Evolutionary conservation across 2,888 invertebrate genomes (phyloP).

Genomic region (Stenodera caucasica): DNA sequence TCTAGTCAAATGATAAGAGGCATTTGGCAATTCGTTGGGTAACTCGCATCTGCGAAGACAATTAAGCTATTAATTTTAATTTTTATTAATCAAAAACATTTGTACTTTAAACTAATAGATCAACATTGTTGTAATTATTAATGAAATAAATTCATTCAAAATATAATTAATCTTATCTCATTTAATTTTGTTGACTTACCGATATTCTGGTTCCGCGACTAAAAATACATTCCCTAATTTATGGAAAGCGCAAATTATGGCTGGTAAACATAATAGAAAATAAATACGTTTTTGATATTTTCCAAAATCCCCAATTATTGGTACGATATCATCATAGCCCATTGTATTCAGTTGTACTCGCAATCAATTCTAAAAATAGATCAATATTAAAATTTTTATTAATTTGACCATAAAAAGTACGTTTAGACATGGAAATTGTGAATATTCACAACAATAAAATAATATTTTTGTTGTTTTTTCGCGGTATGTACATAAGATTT

Average conservation of each 20-base stretch:
- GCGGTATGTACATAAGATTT: too few relatives aligned
- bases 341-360: constrained; percentile 41
- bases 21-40: constrained; percentile 60
- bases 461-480: too few relatives aligned
- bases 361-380: constrained; percentile 1
- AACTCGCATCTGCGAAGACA: constrained; percentile 59
- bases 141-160: too few relatives aligned
- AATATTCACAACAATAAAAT: too few relatives aligned
- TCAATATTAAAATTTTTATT: background rate
- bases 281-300: constrained; percentile 68
- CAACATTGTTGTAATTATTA: too few relatives aligned
- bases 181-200: constrained; percentile 53
- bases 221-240: constrained; percentile 73
- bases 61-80: background rate
- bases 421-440: too few relatives aligned
- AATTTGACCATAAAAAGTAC: too few relatives aligned
- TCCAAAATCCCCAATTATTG: constrained; percentile 71
- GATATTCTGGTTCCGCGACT: constrained; percentile 66
- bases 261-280: constrained; percentile 69
- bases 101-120: too few relatives aligned
- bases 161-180: too few relatives aligned
- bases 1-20: constrained; percentile 57
- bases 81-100: too few relatives aligned
- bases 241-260: constrained; percentile 73
- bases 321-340: constrained; percentile 72